A percentile compares a stretch with the other conserved stretches of the same genome.
phyloP scores from a whole-genome alignment of 2,113 vertebrate species.

The Chelonoidis abingdonii region DNA sequence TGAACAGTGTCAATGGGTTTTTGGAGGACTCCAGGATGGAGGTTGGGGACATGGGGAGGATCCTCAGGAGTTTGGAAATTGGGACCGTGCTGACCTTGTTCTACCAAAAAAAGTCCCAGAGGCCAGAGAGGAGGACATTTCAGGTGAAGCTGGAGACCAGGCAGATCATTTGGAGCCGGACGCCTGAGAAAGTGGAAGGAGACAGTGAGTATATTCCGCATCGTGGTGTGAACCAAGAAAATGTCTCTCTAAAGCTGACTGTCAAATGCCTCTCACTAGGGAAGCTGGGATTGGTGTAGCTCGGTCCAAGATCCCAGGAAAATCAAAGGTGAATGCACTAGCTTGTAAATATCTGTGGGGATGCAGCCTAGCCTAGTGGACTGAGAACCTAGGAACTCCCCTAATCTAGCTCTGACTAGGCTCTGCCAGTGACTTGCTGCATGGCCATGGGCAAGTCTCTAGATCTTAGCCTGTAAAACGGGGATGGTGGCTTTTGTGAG shows the following conservation, averaged over 20 bases:
- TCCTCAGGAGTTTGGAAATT: slow-evolving; percentile 84
- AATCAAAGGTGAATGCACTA: background rate
- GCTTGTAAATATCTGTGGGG: background rate
- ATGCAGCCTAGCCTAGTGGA: background rate
- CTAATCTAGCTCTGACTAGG: background rate
- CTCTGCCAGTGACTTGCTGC: background rate
- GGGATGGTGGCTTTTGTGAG: background rate
- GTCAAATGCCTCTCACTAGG: background rate
- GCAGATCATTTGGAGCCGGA: slow-evolving; percentile 86
- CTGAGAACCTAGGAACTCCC: background rate
- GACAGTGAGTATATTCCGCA: slow-evolving; percentile 77
- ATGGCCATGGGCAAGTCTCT: background rate
- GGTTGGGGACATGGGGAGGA: slow-evolving; percentile 77
- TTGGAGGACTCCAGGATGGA: slow-evolving; percentile 77
- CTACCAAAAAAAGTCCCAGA: slow-evolving; percentile 90
- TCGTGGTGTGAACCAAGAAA: background rate
- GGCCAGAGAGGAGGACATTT: slow-evolving; percentile 88
- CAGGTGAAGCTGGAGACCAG: slow-evolving; percentile 83
- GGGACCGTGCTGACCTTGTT: slow-evolving; percentile 88
- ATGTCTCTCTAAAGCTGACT: background rate
- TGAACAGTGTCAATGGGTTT: slow-evolving; percentile 84
- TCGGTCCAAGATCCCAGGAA: background rate
- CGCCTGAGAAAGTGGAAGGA: slow-evolving; percentile 85
- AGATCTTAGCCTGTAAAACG: background rate
- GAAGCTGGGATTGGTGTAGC: fast-evolving